A percentile compares a stretch with the other conserved stretches of the same genome.
These are phyloP conservation scores for Gallinago paraguaiae DNA, from an alignment of 2,113 vertebrate species.

Conservation along the genomic window DNA sequence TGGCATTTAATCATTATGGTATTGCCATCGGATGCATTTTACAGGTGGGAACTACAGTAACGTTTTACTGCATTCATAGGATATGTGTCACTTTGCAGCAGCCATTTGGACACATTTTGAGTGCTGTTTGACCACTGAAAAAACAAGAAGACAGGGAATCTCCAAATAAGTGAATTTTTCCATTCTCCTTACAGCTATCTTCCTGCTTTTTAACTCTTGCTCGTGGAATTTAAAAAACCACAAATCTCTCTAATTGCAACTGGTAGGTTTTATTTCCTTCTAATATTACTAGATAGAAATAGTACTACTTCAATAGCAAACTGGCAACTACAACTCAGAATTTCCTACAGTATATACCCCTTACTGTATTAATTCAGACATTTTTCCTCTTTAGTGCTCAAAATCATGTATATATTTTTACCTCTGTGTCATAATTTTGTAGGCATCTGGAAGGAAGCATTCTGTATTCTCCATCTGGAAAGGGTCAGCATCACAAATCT, in stretches of 20 bases:
- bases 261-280: background rate
- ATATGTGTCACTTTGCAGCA: background rate
- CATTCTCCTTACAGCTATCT: background rate
- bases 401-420: conserved; percentile 48
- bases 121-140: background rate
- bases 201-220: background rate
- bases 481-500: conserved; percentile 98
- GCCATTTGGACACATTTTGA: background rate
- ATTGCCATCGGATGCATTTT: background rate
- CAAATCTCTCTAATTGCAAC: background rate
- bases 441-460: conserved; percentile 98
- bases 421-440: conserved; percentile 99
- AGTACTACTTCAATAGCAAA: background rate
- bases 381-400: background rate
- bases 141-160: background rate
- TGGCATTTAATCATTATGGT: background rate
- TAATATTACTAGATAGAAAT: background rate
- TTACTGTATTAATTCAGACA: background rate
- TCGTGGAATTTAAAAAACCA: background rate
- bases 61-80: background rate
- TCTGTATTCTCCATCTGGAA: conserved; percentile 99
- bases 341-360: background rate
- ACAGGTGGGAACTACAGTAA: background rate
- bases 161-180: background rate
- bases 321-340: background rate